phyloP scores from a whole-genome alignment of 1,140 invertebrate species.

The Zophobas morio region DNA sequence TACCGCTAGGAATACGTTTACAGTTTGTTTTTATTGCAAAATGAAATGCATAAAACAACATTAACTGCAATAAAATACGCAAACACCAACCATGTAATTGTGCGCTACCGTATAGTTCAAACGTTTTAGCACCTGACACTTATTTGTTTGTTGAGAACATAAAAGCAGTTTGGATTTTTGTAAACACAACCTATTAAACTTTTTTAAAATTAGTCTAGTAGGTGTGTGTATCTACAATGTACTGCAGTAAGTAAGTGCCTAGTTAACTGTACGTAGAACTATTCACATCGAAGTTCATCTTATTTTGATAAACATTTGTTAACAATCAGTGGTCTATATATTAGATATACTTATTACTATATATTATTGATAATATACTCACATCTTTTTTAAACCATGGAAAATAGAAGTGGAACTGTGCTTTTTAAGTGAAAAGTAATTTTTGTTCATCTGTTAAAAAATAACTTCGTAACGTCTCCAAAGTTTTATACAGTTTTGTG shows the following conservation, averaged over 20 bases:
- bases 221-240: slow-evolving; percentile 26
- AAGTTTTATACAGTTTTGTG: not conserved
- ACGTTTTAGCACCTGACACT: slow-evolving; percentile 51
- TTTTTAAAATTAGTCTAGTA: slow-evolving; percentile 43
- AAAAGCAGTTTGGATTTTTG: slow-evolving; percentile 44
- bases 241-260: slow-evolving; percentile 9
- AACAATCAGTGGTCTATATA: too few relatives aligned
- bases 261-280: slow-evolving; percentile 31
- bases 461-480: not conserved
- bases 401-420: too few relatives aligned
- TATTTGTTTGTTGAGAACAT: slow-evolving; percentile 44
- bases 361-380: too few relatives aligned
- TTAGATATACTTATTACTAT: too few relatives aligned
- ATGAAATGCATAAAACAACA: slow-evolving; percentile 47
- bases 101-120: slow-evolving; percentile 39
- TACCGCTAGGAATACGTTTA: slow-evolving; percentile 32
- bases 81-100: slow-evolving; percentile 39
- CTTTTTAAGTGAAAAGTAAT: too few relatives aligned
- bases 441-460: too few relatives aligned
- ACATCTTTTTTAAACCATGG: too few relatives aligned
- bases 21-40: slow-evolving; percentile 50
- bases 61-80: slow-evolving; percentile 50
- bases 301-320: not conserved
- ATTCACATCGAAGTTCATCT: slow-evolving; percentile 1
- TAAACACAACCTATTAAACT: slow-evolving; percentile 44